These are phyloP conservation scores for Miltochrista miniata DNA, from an alignment of 2,888 invertebrate genomes.

Conservation along the genomic window DNA sequence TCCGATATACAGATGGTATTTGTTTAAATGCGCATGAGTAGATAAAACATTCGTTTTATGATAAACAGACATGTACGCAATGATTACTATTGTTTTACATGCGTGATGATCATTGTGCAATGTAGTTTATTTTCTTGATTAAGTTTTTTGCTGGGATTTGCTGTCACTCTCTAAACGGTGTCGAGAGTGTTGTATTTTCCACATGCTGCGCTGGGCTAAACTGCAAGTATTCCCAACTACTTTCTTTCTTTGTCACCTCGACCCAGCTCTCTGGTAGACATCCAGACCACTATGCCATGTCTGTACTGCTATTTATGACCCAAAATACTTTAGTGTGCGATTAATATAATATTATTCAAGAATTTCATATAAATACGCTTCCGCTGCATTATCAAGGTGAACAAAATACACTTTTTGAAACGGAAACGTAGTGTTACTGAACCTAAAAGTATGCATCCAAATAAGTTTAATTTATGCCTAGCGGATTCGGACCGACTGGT, in stretches of 20 bases:
- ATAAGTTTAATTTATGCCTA: not conserved
- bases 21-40: constrained; percentile 14
- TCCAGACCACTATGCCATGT: too few relatives aligned
- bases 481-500: not conserved
- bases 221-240: too few relatives aligned
- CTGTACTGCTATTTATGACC: too few relatives aligned
- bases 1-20: constrained; percentile 14
- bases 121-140: constrained; percentile 28
- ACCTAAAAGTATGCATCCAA: not conserved
- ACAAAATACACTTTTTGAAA: not conserved
- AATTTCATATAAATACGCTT: not conserved
- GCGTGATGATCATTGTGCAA: constrained; percentile 26
- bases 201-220: too few relatives aligned
- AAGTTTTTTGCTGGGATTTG: too few relatives aligned
- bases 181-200: not conserved
- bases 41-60: constrained; percentile 26
- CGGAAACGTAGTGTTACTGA: not conserved
- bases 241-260: too few relatives aligned
- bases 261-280: too few relatives aligned
- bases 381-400: not conserved
- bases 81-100: constrained; percentile 34
- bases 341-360: too few relatives aligned
- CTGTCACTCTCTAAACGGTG: not conserved
- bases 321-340: too few relatives aligned
- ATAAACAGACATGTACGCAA: constrained; percentile 33